Evolutionary conservation across 2,797 vertebrate genomes (phyloP).

Genomic region (Anguilla pacifica): DNA sequence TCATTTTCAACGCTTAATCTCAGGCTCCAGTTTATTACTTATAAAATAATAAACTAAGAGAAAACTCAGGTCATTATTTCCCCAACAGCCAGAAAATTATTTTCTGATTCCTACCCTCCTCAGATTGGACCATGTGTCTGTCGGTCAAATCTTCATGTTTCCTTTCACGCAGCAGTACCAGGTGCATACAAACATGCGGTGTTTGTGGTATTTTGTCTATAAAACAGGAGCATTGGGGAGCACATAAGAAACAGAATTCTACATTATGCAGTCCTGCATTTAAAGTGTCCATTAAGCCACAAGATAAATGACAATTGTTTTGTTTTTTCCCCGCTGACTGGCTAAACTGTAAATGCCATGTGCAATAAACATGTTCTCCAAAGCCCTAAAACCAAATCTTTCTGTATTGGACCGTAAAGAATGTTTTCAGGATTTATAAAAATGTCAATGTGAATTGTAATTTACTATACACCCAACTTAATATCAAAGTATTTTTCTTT

Average conservation of each 20-base stretch:
- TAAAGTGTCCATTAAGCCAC: too few species aligned
- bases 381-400: too few species aligned
- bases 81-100: neutral
- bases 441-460: too few species aligned
- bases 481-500: neutral
- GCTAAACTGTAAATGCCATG: too few species aligned
- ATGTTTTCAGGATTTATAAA: too few species aligned
- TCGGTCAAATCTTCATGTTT: neutral
- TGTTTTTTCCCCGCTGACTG: too few species aligned
- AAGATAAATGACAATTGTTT: too few species aligned
- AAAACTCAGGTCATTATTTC: neutral
- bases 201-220: neutral
- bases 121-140: too few species aligned
- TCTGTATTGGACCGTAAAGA: too few species aligned
- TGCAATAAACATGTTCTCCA: too few species aligned
- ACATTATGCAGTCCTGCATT: too few species aligned
- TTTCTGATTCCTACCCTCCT: too few species aligned
- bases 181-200: neutral
- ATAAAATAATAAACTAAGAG: neutral
- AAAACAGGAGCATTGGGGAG: neutral
- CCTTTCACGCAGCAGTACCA: neutral
- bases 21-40: neutral
- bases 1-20: neutral
- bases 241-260: neutral
- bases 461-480: neutral